Conservation (phyloP, 37 sponge, comb jelly and placozoan genomes). For the Diacarnus erythraeanus region DNA sequence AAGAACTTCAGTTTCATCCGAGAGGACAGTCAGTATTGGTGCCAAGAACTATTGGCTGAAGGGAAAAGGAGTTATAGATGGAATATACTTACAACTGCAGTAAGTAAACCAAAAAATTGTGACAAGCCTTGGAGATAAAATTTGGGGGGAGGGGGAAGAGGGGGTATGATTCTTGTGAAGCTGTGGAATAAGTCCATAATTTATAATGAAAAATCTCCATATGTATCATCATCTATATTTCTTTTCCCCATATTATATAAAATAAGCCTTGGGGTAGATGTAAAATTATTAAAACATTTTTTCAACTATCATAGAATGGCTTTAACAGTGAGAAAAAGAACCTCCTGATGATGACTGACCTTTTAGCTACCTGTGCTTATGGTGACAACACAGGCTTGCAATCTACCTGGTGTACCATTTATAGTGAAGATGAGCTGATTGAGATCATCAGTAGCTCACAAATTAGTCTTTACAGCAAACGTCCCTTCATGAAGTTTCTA, state of each 20-base stretch:
- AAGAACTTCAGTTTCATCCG: slow-evolving; percentile 46
- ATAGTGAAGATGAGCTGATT: slow-evolving; percentile 14
- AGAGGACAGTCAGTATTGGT: slow-evolving; percentile 7
- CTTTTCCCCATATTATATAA: too few relatives aligned
- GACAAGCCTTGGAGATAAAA: background rate
- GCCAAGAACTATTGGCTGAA: background rate
- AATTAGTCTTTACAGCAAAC: slow-evolving; percentile 42
- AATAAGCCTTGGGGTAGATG: too few relatives aligned
- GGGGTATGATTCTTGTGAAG: too few relatives aligned
- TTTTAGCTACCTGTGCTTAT: slow-evolving; percentile 75
- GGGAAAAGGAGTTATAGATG: background rate
- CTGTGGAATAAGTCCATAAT: too few relatives aligned
- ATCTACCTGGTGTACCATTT: slow-evolving; percentile 64
- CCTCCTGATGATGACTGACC: background rate
- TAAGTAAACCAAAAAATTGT: background rate
- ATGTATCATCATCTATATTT: too few relatives aligned
- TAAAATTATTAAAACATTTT: too few relatives aligned
- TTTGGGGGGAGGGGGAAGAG: too few relatives aligned
- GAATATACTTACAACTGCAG: background rate
- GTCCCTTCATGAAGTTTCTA: slow-evolving; percentile 64
- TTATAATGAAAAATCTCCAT: too few relatives aligned
- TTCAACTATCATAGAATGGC: too few relatives aligned
- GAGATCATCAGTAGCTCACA: slow-evolving; percentile 22
- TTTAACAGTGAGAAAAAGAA: background rate
- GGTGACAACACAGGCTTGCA: slow-evolving; percentile 74